Evolutionary conservation across 2,888 invertebrate species (phyloP).

Genomic region (Orthosia incerta): DNA sequence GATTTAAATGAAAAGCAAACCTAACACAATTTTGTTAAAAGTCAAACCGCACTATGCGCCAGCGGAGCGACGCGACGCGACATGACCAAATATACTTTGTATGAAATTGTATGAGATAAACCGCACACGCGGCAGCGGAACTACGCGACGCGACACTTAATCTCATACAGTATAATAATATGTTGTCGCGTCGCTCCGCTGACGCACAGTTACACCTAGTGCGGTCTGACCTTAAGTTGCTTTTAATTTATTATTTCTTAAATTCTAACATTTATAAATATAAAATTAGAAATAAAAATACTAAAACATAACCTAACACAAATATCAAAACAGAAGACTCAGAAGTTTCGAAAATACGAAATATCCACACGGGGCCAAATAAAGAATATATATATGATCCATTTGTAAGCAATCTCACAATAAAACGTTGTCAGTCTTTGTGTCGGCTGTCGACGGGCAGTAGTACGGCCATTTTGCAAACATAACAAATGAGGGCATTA

Average conservation of each 20-base stretch:
- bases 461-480: constrained; percentile 84
- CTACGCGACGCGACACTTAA: too few species aligned
- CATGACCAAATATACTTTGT: too few species aligned
- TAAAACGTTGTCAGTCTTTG: constrained; percentile 86
- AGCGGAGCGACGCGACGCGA: too few species aligned
- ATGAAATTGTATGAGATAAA: too few species aligned
- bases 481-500: constrained; percentile 89
- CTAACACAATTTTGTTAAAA: neutral
- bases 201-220: too few species aligned
- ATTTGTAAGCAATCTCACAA: constrained; percentile 87
- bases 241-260: too few species aligned
- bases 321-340: constrained; percentile 22
- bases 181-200: too few species aligned
- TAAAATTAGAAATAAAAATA: neutral
- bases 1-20: neutral
- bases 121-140: too few species aligned
- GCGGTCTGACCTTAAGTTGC: too few species aligned
- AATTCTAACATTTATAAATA: too few species aligned
- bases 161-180: too few species aligned
- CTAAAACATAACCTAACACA: neutral
- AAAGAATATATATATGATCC: constrained; percentile 77
- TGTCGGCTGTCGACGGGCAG: constrained; percentile 80
- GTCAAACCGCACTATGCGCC: too few species aligned
- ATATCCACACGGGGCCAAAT: constrained; percentile 68
- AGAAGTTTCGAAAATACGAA: constrained; percentile 44